These are phyloP conservation scores for Drosophila macrothrix DNA, from an alignment of 2,888 invertebrate genomes.

Conservation along the genomic window DNA sequence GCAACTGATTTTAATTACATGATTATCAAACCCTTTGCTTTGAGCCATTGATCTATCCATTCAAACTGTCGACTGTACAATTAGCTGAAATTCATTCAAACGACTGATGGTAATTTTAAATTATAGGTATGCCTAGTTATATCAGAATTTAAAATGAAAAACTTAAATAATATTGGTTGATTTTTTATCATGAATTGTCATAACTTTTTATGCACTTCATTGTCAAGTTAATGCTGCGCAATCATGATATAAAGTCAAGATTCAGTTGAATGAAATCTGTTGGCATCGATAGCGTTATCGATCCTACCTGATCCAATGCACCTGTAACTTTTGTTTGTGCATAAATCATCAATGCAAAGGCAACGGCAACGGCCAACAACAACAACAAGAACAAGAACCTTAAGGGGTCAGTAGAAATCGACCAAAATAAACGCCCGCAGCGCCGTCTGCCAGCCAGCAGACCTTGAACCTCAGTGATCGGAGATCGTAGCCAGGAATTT, in stretches of 20 bases:
- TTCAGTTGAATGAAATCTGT: slow-evolving; percentile 44
- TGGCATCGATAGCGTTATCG: slow-evolving; percentile 39
- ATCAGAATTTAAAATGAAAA: not conserved
- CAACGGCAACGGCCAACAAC: slow-evolving; percentile 31
- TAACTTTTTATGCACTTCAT: not conserved
- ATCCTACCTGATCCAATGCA: slow-evolving; percentile 61
- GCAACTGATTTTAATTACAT: slow-evolving; percentile 32
- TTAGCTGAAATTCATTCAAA: slow-evolving; percentile 4
- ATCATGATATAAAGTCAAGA: not conserved
- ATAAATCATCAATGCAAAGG: slow-evolving; percentile 74
- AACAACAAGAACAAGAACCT: slow-evolving; percentile 22
- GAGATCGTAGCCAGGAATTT: slow-evolving; percentile 16
- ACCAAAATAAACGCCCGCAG: slow-evolving; percentile 80
- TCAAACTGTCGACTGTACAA: slow-evolving; percentile 29
- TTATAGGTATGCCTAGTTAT: not conserved
- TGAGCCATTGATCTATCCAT: not conserved
- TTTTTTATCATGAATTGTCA: not conserved
- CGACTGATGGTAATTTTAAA: not conserved
- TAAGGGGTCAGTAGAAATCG: slow-evolving; percentile 50
- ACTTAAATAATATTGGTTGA: not conserved
- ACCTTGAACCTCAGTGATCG: slow-evolving; percentile 47
- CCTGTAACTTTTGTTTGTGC: slow-evolving; percentile 65
- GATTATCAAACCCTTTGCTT: not conserved
- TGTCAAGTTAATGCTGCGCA: not conserved
- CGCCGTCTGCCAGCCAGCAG: slow-evolving; percentile 43